Evolutionary conservation across 2,113 vertebrate genomes (phyloP), one percentile per base, ranked within the genome.

Genomic region (Neofelis nebulosa): DNA sequence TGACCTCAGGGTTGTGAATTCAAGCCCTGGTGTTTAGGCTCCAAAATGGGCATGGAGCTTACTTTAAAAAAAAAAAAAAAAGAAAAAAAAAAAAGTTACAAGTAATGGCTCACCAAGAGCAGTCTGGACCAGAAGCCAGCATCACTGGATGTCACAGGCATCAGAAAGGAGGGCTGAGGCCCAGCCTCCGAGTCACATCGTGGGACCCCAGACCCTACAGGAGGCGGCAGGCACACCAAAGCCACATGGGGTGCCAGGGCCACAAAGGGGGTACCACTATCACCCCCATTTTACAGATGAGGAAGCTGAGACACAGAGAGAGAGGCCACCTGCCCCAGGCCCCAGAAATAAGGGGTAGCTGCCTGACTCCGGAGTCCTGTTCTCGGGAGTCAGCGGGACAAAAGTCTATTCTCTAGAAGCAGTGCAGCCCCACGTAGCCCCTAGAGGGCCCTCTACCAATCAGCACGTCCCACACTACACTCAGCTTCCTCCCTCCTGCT

Each of bases 351-450:
- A 84, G 48, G 2, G 18, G 23, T 14, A 41, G 52, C 31, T 52
- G 63, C 15, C 71, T 68, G 69, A 78, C 89, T 84, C 74, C 25
- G 3, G 21, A 73, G n/a, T 45, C 65, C 8, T 29, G 82, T 19
- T 33, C 29, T 73, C 27, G 36, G 68, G 41, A 66, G 13, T 31
- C 73, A 61, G 9, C 16, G 15, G 31, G 16, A 61, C 33, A 45
- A 38, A 84, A 63, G 27, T 66, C 4, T 23, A 6, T 12, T n/a
- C 48, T n/a, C 48, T 9, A 80, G 82, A 41, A 83, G 31, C 15
- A 11, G 19, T 0, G 4, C 25, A 2, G 16, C 21, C 23, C 16
- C 1, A 10, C 0, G 0, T 0, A 36, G 36, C 23, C 66, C 50
- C 74, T 19, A 65, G 18, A 66, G 33, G 31, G 5, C 9, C 71